Evolutionary conservation across 64 coral and sea anemone genomes (phyloP).

Genomic region (Montipora cactus): DNA sequence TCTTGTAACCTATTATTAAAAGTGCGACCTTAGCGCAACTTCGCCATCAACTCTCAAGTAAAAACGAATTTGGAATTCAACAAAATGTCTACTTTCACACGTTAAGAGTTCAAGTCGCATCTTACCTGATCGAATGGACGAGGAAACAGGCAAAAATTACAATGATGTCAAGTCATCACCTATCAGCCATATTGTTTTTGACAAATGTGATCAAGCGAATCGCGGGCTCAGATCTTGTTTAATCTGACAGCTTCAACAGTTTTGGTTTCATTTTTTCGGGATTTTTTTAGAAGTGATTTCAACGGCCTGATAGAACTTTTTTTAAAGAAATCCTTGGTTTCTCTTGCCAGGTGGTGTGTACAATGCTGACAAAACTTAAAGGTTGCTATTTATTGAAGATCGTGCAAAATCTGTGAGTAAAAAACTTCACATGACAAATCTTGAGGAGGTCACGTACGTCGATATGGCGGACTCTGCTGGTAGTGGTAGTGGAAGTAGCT

Average conservation of each 20-base stretch:
- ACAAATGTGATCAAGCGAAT: no score
- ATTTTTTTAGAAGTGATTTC: background rate
- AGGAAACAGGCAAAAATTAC: no score
- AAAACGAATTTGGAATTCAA: no score
- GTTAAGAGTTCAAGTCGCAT: no score
- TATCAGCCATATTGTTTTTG: no score
- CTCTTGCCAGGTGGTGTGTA: background rate
- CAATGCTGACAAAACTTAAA: constrained; percentile 20
- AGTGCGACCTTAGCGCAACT: no score
- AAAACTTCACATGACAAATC: background rate
- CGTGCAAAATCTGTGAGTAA: background rate
- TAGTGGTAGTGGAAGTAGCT: constrained; percentile 22
- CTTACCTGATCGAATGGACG: no score
- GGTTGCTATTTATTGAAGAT: constrained; percentile 1
- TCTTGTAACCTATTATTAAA: no score
- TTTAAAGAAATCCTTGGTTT: background rate
- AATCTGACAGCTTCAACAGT: background rate
- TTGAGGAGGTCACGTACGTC: constrained; percentile 16
- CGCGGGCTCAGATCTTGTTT: no score
- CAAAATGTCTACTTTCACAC: no score
- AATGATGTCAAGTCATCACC: no score
- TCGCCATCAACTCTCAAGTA: no score
- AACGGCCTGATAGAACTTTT: background rate
- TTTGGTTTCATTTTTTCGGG: background rate
- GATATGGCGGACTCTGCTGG: constrained; percentile 8